Evolutionary conservation across 2,113 vertebrate genomes (phyloP).

Genomic region (Turnix velox): DNA sequence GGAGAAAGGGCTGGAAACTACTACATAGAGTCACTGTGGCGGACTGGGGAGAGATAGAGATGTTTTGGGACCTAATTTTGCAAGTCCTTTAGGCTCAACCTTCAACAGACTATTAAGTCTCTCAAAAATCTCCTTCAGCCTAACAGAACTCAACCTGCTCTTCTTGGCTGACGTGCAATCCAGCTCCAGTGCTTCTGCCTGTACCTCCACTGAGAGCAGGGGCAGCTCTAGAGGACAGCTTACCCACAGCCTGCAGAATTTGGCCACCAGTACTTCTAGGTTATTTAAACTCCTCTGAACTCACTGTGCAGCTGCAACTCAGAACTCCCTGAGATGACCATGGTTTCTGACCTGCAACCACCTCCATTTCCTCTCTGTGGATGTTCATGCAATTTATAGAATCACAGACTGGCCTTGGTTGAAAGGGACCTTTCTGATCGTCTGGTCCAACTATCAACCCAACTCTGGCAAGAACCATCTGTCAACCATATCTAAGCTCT

Average conservation of each 20-base stretch:
- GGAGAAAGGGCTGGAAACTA: neutral
- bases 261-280: neutral
- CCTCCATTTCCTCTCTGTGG: neutral
- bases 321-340: neutral
- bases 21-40: accelerated
- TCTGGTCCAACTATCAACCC: no score
- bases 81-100: neutral
- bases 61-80: neutral
- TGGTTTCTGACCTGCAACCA: neutral
- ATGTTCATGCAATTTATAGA: accelerated
- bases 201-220: accelerated
- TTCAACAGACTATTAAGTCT: neutral
- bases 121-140: neutral
- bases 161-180: neutral
- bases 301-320: neutral
- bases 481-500: no score
- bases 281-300: neutral
- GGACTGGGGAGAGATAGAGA: neutral
- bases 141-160: neutral
- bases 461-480: no score
- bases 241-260: neutral
- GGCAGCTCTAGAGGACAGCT: neutral
- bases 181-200: neutral
- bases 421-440: no score
- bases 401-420: no score